Percentiles rank a stretch among this genome's conserved stretches.
Conservation (phyloP, 2,113 vertebrate genomes). For the Chitala chitala region DNA sequence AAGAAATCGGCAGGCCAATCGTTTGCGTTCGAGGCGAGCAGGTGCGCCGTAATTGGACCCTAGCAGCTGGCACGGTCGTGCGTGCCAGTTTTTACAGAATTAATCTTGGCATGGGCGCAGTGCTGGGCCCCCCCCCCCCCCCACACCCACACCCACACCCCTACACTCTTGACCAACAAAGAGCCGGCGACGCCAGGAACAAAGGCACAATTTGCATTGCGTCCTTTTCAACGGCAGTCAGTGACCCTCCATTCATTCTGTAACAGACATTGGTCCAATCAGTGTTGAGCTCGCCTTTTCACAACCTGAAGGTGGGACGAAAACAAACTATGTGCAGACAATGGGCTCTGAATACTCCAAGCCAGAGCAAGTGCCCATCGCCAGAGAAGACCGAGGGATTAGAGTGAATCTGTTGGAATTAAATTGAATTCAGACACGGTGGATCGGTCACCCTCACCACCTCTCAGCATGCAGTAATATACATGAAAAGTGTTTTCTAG, state of each 20-base stretch:
- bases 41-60: constrained; percentile 45
- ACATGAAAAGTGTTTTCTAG: constrained; percentile 7
- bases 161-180: constrained; percentile 17
- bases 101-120: constrained; percentile 2
- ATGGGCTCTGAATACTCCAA: neutral
- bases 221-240: constrained; percentile 8
- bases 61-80: constrained; percentile 51
- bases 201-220: constrained; percentile 24
- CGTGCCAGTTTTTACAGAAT: constrained; percentile 18
- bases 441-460: too few relatives aligned
- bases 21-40: constrained; percentile 40
- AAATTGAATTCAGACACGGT: too few relatives aligned
- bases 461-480: too few relatives aligned
- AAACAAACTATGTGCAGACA: neutral
- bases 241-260: constrained; percentile 6
- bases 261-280: neutral
- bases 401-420: neutral
- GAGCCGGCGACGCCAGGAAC: constrained; percentile 10
- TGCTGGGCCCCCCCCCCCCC: neutral
- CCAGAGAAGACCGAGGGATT: neutral
- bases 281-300: neutral
- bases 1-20: constrained; percentile 42
- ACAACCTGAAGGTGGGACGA: neutral
- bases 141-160: neutral
- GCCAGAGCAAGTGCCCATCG: too few relatives aligned